phyloP scores from a whole-genome alignment of 2,888 invertebrate species.

The Tuta absoluta region DNA sequence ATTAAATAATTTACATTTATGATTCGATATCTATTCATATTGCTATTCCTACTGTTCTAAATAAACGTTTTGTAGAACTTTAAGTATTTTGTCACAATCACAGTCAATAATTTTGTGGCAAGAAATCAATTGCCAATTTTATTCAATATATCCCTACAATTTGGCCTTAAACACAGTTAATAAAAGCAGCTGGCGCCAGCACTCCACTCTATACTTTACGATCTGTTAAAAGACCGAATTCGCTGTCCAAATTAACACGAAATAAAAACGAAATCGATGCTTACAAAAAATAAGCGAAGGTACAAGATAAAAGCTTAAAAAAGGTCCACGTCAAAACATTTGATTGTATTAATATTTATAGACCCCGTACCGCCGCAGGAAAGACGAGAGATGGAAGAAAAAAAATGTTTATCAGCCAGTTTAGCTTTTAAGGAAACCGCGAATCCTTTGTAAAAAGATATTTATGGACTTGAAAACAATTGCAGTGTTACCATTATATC shows the following conservation, averaged over 20 bases:
- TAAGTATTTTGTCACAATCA: neutral
- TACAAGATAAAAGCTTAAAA: constrained; percentile 79
- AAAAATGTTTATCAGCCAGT: constrained; percentile 80
- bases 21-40: neutral
- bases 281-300: constrained; percentile 77
- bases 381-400: constrained; percentile 60
- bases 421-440: constrained; percentile 81
- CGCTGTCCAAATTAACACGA: constrained; percentile 81
- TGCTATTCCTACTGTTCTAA: neutral
- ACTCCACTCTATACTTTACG: constrained; percentile 71
- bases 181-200: constrained; percentile 70
- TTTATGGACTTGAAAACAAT: constrained; percentile 80
- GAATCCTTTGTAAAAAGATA: constrained; percentile 78
- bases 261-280: constrained; percentile 78
- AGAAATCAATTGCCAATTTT: constrained; percentile 27
- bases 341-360: constrained; percentile 82
- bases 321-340: constrained; percentile 81
- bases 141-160: constrained; percentile 40
- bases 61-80: neutral
- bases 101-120: neutral
- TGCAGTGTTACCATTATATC: constrained; percentile 78
- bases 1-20: constrained; percentile 29
- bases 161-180: constrained; percentile 38
- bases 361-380: constrained; percentile 75
- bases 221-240: constrained; percentile 81